These are phyloP conservation scores for Sinocyclocheilus maitianheensis DNA, from an alignment of 2,113 vertebrate genomes.

Conservation along the genomic window DNA sequence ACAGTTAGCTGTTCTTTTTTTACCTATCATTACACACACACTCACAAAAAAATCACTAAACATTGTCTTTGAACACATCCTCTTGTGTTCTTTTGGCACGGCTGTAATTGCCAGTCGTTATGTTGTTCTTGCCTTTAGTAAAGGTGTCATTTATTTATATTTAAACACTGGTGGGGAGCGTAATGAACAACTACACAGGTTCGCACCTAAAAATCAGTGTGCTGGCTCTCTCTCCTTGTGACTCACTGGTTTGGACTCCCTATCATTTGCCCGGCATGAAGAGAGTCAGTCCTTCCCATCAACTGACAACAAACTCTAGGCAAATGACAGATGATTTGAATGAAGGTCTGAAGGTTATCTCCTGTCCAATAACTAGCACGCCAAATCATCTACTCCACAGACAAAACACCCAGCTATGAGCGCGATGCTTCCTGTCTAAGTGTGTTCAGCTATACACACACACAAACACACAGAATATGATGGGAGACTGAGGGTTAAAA, in stretches of 20 bases:
- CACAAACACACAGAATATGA: conserved; percentile 16
- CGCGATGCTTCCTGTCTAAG: conserved; percentile 14
- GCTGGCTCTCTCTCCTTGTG: conserved; percentile 58
- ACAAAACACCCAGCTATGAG: conserved; percentile 28
- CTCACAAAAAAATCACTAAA: conserved; percentile 34
- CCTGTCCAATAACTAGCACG: conserved; percentile 61
- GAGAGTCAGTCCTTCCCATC: conserved; percentile 58
- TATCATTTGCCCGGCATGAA: conserved; percentile 64
- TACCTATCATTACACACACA: conserved; percentile 57
- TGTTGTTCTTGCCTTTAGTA: conserved; percentile 47
- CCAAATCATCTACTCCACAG: conserved; percentile 47
- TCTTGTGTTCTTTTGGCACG: conserved; percentile 54
- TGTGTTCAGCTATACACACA: not conserved
- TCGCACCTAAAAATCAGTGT: conserved; percentile 58
- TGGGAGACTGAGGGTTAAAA: conserved; percentile 46
- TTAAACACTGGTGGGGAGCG: conserved; percentile 62
- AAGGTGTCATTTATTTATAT: conserved; percentile 55
- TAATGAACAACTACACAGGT: conserved; percentile 66
- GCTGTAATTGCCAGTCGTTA: conserved; percentile 32
- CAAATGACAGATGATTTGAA: conserved; percentile 61
- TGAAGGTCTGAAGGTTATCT: conserved; percentile 61
- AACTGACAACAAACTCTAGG: conserved; percentile 60
- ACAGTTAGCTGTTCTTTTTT: conserved; percentile 57
- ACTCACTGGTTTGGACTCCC: conserved; percentile 54
- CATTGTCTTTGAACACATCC: conserved; percentile 61